Percentiles rank a stretch among this genome's conserved stretches.
Conservation (phyloP, 2,797 vertebrate species). For the Lates japonicus region DNA sequence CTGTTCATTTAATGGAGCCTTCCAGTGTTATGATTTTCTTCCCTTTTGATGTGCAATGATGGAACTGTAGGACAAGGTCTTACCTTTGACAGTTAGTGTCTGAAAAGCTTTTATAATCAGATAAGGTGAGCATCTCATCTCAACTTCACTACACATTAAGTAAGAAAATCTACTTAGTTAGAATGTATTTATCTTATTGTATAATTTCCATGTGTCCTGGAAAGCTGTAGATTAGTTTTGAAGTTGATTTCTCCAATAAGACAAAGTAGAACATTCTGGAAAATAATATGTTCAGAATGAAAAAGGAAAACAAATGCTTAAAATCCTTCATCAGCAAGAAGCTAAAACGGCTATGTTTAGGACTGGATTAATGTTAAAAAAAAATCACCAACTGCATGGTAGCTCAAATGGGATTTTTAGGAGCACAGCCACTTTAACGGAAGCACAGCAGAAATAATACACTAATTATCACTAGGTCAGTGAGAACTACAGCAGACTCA, state of each 20-base stretch:
- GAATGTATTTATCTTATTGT: background rate
- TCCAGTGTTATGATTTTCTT: background rate
- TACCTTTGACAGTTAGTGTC: background rate
- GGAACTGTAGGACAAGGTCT: background rate
- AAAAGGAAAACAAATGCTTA: background rate
- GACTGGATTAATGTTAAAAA: background rate
- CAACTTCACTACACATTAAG: background rate
- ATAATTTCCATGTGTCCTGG: background rate
- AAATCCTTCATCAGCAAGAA: background rate
- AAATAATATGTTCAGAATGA: constrained; percentile 5
- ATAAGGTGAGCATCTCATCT: background rate
- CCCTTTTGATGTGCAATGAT: background rate
- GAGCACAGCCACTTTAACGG: background rate
- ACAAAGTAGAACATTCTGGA: background rate
- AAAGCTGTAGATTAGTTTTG: background rate
- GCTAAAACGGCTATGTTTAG: background rate
- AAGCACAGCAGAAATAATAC: background rate
- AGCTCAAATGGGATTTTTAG: background rate
- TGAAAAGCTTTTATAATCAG: constrained; percentile 10
- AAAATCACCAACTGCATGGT: background rate
- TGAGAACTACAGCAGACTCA: background rate
- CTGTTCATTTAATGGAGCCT: background rate
- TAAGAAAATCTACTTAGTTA: constrained; percentile 12
- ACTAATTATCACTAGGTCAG: background rate
- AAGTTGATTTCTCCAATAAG: background rate